Percentiles rank a stretch among this genome's conserved stretches.
These are phyloP conservation scores for Rotaria magnacalcarata DNA, from an alignment of 2,888 invertebrate genomes.

Conservation along the genomic window DNA sequence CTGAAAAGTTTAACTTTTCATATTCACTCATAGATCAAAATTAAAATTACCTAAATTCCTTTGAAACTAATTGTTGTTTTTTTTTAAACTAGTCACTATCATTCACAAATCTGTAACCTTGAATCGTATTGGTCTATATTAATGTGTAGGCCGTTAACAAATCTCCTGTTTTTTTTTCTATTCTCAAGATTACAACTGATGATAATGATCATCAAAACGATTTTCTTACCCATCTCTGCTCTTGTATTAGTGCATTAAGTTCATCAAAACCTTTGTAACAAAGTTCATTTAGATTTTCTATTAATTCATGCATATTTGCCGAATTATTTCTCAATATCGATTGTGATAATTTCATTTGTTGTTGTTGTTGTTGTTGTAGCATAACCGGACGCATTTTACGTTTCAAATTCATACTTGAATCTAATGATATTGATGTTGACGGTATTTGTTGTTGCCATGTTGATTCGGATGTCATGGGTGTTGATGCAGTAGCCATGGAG, in stretches of 20 bases:
- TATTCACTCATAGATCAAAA: no score
- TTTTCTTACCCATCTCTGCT: constrained; percentile 16
- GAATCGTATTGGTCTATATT: no score
- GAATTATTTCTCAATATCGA: background rate
- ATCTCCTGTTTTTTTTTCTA: no score
- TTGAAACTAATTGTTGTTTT: no score
- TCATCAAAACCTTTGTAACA: constrained; percentile 29
- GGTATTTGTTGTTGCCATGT: background rate
- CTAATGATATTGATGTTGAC: background rate
- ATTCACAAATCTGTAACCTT: no score
- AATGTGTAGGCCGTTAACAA: no score
- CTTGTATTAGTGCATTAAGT: constrained; percentile 22
- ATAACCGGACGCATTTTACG: background rate
- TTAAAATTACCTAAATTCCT: no score
- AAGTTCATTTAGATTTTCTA: constrained; percentile 8
- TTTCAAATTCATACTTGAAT: background rate
- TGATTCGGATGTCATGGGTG: background rate
- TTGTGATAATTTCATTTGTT: background rate
- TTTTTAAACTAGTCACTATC: no score
- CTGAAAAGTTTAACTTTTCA: no score
- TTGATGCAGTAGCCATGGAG: background rate
- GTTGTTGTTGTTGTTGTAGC: background rate
- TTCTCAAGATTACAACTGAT: no score
- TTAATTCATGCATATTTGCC: background rate
- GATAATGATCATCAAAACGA: no score